Evolutionary conservation across 2,113 vertebrate genomes (phyloP).

Genomic region (Oryzias celebensis): DNA sequence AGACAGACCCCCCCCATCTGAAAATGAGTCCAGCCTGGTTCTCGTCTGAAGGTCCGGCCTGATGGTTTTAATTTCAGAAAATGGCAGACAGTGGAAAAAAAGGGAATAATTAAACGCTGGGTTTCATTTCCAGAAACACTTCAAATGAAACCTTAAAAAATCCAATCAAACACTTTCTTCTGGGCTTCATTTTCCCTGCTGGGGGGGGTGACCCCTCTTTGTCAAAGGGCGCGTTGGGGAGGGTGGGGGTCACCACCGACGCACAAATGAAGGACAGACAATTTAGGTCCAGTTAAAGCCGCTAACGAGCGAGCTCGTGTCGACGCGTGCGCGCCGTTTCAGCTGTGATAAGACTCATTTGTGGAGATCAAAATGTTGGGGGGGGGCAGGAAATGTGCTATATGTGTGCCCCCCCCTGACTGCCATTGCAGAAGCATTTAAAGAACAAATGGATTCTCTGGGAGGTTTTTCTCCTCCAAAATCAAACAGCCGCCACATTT

Average conservation of each 20-base stretch:
- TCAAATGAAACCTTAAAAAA: constrained; percentile 82
- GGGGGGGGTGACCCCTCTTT: constrained; percentile 77
- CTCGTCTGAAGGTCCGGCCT: constrained; percentile 72
- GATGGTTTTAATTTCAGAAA: constrained; percentile 76
- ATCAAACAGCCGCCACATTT: constrained; percentile 71
- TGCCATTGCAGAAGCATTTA: constrained; percentile 60
- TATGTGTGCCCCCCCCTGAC: constrained; percentile 53
- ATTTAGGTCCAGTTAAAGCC: constrained; percentile 82
- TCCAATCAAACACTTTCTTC: constrained; percentile 85
- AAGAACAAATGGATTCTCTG: constrained; percentile 71
- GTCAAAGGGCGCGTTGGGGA: constrained; percentile 78
- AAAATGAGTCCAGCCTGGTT: constrained; percentile 68
- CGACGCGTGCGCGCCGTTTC: constrained; percentile 11
- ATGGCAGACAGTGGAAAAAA: constrained; percentile 62
- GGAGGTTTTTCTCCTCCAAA: constrained; percentile 73
- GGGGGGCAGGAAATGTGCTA: constrained; percentile 65
- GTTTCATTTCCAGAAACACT: constrained; percentile 82
- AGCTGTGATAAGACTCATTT: constrained; percentile 80
- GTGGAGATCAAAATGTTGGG: constrained; percentile 78
- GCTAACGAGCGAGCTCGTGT: constrained; percentile 70
- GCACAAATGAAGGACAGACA: constrained; percentile 80
- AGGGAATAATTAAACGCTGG: constrained; percentile 80
- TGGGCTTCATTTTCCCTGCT: constrained; percentile 78
- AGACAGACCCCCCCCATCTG: constrained; percentile 53
- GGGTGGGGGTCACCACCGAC: constrained; percentile 75